Conservation (phyloP, 2,113 vertebrate genomes). For the Strix aluco region DNA sequence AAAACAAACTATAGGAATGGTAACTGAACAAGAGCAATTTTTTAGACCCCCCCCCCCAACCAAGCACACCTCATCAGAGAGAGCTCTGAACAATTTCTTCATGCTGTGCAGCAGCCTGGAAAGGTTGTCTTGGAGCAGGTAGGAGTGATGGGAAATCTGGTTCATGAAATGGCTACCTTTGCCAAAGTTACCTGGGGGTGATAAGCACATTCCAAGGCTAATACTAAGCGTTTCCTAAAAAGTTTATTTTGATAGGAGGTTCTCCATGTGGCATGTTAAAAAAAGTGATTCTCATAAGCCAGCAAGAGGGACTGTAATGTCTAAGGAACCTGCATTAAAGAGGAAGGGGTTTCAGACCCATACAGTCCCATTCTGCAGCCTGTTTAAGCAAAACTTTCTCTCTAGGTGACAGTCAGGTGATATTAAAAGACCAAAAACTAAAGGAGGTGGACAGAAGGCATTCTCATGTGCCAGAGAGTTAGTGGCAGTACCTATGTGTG, state of each 20-base stretch:
- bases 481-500: not conserved
- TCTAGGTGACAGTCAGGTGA: not conserved
- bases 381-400: not conserved
- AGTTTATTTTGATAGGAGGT: not conserved
- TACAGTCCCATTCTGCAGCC: not conserved
- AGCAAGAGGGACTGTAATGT: not conserved
- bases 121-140: not conserved
- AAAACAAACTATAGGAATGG: not conserved
- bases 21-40: not conserved
- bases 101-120: not conserved
- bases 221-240: not conserved
- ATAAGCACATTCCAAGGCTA: not conserved
- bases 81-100: not conserved
- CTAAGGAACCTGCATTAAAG: not conserved
- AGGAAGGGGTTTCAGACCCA: not conserved
- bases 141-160: not conserved
- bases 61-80: not conserved
- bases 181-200: not conserved
- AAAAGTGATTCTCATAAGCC: not conserved
- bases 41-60: too few species aligned
- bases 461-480: not conserved
- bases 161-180: not conserved
- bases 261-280: not conserved
- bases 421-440: not conserved
- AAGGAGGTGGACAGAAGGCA: not conserved